Base-by-base conservation (phyloP, 1,140 invertebrate species). In the Tetramorium parvispinum region DNA sequence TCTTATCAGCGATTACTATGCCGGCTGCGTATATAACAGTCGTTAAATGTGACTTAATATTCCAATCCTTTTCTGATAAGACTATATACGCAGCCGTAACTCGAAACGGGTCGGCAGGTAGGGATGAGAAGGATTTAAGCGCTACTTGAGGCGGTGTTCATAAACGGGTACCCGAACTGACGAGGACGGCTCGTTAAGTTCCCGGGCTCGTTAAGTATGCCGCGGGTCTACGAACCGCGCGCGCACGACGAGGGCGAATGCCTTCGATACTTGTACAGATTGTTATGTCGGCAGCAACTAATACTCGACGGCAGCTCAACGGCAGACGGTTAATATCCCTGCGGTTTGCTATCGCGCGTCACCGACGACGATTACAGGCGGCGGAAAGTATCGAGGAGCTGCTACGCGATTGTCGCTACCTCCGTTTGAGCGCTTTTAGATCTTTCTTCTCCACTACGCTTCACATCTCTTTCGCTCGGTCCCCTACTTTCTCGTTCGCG, bases 211-310 rank as follows among this genome's bases (percentile, higher is more conserved):
- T 85, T 78, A 78, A 85, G 75, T 81, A 89, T 85, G 85, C 77
- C 24, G 57, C 73, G 63, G 61, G 55, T 73, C 85, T 66, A 37
- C 21, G 61, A 81, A 55, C 27, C 71, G 11, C 49, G 79, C 13
- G 68, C 66, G 65, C 55, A 32, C 4, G 32, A 32, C 13, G 27
- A 82, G 49, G 16, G 53, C 59, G 63, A 89, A 89, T 89, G 68
- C 85, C 86, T 87, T 76, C 81, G 85, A 90, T 90, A 90, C 88
- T 90, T 81, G 81, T 46, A 81, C 51, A 87, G 81, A 89, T 90
- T 90, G 71, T 83, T 79, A 87, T 76, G 73, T 79, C 27, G 63
- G 57, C 27, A 27, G 40, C 51, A 89, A 53, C 85, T 89, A 86
- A 89, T 86, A 89, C 78, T 24, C 27, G 3, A 24, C 40, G 37